phyloP scores from a whole-genome alignment of 2,888 invertebrate genomes.

The Cataglyphis altisquamis region DNA sequence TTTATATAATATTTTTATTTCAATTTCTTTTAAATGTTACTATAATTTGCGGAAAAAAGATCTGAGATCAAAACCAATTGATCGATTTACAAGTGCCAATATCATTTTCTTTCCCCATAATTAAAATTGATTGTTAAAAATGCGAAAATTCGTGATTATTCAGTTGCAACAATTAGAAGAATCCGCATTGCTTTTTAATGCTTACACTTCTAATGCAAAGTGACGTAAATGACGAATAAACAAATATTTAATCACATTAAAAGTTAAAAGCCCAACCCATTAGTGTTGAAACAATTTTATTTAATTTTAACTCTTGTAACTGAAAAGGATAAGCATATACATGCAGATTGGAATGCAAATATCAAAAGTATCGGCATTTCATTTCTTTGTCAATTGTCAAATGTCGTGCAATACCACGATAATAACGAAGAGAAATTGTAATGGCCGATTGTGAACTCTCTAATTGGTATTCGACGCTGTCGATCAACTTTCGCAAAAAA shows the following conservation, averaged over 20 bases:
- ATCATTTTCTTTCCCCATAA: background rate
- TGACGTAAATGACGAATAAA: background rate
- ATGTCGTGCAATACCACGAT: background rate
- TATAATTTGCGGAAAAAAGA: background rate
- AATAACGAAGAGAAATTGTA: conserved; percentile 2
- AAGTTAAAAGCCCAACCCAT: background rate
- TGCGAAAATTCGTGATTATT: background rate
- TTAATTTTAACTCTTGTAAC: background rate
- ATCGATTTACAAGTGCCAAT: background rate
- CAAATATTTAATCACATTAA: background rate
- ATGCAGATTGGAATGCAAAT: background rate
- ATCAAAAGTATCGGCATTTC: background rate
- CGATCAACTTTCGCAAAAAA: conserved; percentile 50
- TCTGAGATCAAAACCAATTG: background rate
- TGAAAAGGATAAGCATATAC: background rate
- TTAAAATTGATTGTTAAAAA: background rate
- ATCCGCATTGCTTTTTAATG: background rate
- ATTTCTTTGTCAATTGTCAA: background rate
- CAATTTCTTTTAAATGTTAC: background rate
- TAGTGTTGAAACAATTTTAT: background rate
- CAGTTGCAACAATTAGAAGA: background rate
- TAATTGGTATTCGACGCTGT: conserved; percentile 44
- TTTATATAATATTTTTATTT: conserved; percentile 1
- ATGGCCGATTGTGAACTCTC: background rate
- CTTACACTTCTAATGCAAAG: background rate